These are phyloP conservation scores for Scomber japonicus DNA, from an alignment of 2,113 vertebrate species.

Conservation along the genomic window DNA sequence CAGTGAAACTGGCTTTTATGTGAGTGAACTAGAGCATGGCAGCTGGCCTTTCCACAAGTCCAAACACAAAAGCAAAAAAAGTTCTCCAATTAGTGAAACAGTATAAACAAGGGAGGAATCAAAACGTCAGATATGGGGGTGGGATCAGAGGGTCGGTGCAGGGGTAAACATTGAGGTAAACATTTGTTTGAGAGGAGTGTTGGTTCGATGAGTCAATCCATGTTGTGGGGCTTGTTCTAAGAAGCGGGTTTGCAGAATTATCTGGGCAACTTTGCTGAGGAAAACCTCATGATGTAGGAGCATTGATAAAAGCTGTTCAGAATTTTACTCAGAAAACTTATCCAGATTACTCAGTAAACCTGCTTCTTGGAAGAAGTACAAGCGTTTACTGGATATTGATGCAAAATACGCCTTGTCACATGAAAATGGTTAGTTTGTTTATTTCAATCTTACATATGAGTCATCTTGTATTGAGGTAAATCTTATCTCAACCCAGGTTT, in stretches of 20 bases:
- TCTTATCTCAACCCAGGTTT: background rate
- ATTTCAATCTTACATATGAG: constrained; percentile 6
- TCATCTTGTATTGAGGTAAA: constrained; percentile 7
- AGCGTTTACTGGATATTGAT: background rate
- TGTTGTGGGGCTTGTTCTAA: background rate
- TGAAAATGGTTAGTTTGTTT: background rate
- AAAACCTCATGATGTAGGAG: too few relatives aligned
- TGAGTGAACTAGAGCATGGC: constrained; percentile 71
- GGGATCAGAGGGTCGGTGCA: constrained; percentile 45
- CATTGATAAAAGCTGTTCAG: too few relatives aligned
- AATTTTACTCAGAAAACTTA: background rate
- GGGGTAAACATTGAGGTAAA: constrained; percentile 67
- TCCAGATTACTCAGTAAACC: background rate
- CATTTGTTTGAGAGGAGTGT: constrained; percentile 40
- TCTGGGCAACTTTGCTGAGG: background rate
- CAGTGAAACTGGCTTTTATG: constrained; percentile 50
- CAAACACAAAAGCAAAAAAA: constrained; percentile 52
- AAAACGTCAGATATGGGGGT: constrained; percentile 50
- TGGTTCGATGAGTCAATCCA: constrained; percentile 54
- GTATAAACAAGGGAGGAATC: constrained; percentile 50
- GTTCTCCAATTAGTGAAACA: constrained; percentile 63
- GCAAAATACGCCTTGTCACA: background rate
- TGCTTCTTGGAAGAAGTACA: background rate
- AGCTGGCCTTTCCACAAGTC: constrained; percentile 54
- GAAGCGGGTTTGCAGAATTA: constrained; percentile 4